Evolutionary conservation across 2,113 vertebrate genomes (phyloP).

Genomic region (Siniperca knerii): DNA sequence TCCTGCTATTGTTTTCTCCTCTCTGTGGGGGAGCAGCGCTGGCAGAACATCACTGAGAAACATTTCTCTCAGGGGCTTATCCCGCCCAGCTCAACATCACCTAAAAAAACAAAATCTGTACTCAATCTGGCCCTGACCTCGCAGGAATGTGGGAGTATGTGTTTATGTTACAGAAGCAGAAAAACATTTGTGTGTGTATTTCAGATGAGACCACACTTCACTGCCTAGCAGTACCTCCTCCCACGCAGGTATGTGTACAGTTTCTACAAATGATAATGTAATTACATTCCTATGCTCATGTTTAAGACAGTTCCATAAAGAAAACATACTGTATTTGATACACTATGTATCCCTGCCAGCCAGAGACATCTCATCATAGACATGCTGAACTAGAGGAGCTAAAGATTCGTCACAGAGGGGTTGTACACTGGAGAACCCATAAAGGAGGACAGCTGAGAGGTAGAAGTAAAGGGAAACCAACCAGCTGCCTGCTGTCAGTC

Average conservation of each 20-base stretch:
- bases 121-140: constrained; percentile 45
- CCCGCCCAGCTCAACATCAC: constrained; percentile 8
- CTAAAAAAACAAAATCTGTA: constrained; percentile 27
- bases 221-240: constrained; percentile 15
- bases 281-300: constrained; percentile 10
- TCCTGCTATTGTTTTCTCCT: constrained; percentile 68
- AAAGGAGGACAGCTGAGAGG: constrained; percentile 20
- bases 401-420: neutral
- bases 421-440: neutral
- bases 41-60: constrained; percentile 41
- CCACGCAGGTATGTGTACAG: constrained; percentile 22
- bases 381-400: neutral
- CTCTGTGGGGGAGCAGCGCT: constrained; percentile 25
- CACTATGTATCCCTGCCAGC: neutral
- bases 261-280: neutral
- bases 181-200: neutral
- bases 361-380: constrained; percentile 13
- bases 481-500: constrained; percentile 59
- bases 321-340: constrained; percentile 8
- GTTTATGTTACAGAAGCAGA: neutral
- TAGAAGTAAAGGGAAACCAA: constrained; percentile 18
- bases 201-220: neutral
- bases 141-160: constrained; percentile 65
- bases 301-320: constrained; percentile 41
- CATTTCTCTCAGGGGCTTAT: neutral